These are phyloP conservation scores for Aricia artaxerxes DNA, from an alignment of 2,888 invertebrate species.

Conservation along the genomic window DNA sequence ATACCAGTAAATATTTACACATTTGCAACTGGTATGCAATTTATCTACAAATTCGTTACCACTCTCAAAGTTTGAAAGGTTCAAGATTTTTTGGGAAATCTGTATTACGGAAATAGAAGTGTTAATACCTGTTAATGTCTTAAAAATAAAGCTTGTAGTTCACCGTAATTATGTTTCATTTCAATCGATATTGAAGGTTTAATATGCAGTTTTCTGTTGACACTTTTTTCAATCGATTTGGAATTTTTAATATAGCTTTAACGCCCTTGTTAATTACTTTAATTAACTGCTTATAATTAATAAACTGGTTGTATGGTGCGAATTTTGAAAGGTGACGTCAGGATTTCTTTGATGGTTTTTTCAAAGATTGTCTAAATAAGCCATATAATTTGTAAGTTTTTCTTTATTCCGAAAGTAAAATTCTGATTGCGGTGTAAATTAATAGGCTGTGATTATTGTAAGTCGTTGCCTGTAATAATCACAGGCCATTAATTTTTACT, in stretches of 20 bases:
- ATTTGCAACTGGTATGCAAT: slow-evolving; percentile 63
- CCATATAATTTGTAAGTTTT: too few species aligned
- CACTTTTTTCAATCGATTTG: slow-evolving; percentile 12
- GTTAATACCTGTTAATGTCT: not conserved
- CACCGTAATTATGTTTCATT: not conserved
- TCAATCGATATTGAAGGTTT: not conserved
- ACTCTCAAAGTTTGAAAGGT: slow-evolving; percentile 56
- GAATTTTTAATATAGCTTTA: not conserved
- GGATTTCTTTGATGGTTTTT: too few species aligned
- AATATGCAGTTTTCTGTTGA: slow-evolving; percentile 3
- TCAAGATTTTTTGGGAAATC: too few species aligned
- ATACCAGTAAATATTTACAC: slow-evolving; percentile 68
- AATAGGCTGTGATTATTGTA: too few species aligned
- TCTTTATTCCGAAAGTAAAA: too few species aligned
- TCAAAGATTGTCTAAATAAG: too few species aligned
- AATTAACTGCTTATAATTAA: slow-evolving; percentile 18
- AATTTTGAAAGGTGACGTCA: not conserved
- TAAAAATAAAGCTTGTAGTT: not conserved
- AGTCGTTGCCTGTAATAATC: too few species aligned
- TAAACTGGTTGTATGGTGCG: not conserved
- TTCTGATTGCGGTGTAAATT: too few species aligned
- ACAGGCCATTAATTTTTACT: too few species aligned
- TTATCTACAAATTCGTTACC: slow-evolving; percentile 67
- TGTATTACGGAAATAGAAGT: too few species aligned
- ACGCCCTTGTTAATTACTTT: not conserved